These are phyloP conservation scores for Charadrius vociferus DNA, from an alignment of 2,113 vertebrate species.

Conservation along the genomic window DNA sequence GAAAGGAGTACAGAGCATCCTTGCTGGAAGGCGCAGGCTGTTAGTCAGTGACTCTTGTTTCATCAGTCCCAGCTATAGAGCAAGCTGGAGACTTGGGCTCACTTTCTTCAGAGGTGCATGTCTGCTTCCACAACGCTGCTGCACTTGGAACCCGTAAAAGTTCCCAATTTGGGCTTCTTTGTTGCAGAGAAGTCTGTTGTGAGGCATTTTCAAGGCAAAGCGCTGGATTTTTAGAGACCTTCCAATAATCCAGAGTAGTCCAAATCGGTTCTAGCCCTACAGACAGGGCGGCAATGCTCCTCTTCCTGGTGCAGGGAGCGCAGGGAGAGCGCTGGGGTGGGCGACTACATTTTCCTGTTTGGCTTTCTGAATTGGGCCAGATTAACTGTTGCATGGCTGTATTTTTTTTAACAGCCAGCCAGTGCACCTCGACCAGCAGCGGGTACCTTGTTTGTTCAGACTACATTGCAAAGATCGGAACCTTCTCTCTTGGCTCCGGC, in stretches of 20 bases:
- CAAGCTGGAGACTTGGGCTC: background rate
- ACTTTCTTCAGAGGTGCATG: rapidly evolving
- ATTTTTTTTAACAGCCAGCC: background rate
- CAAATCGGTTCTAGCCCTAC: background rate
- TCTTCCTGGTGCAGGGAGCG: no score
- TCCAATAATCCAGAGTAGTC: no score
- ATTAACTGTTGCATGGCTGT: background rate
- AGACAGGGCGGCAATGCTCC: background rate
- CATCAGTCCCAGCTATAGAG: background rate
- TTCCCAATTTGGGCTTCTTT: background rate
- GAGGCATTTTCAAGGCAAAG: background rate
- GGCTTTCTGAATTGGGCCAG: background rate
- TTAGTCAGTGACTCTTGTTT: background rate
- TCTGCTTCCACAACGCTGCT: background rate
- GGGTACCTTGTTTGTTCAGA: background rate
- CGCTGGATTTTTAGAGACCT: background rate
- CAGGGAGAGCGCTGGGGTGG: background rate
- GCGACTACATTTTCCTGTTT: rapidly evolving
- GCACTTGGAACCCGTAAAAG: rapidly evolving
- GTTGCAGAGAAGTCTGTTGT: background rate
- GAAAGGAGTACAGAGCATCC: background rate
- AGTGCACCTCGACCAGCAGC: background rate
- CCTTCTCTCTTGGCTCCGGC: no score
- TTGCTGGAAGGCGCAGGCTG: background rate
- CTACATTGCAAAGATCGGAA: background rate